phyloP scores from a whole-genome alignment of 1,140 invertebrate genomes.

The Eulimnadia texana region DNA sequence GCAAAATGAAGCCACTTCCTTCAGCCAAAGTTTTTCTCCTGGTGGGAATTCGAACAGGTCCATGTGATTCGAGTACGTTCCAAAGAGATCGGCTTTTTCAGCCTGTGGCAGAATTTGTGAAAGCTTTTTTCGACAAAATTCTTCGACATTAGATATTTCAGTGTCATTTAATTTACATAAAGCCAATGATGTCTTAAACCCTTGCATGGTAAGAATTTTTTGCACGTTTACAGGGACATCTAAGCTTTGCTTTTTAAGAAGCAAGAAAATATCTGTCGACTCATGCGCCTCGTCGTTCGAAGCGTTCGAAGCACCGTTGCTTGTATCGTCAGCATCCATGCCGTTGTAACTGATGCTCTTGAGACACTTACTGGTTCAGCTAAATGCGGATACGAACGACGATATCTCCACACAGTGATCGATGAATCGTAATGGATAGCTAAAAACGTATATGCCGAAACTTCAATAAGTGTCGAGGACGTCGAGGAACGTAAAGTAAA shows the following conservation, averaged over 20 bases:
- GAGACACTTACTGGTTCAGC: too few species aligned
- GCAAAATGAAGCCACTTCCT: not conserved
- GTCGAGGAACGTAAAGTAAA: too few species aligned
- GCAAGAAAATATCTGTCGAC: not conserved
- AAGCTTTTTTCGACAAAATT: not conserved
- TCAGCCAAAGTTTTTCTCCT: not conserved
- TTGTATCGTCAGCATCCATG: not conserved
- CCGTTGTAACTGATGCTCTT: too few species aligned
- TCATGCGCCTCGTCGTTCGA: too few species aligned
- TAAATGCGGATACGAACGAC: too few species aligned
- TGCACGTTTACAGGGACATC: not conserved
- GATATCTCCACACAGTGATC: too few species aligned
- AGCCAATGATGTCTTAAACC: not conserved
- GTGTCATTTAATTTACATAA: not conserved
- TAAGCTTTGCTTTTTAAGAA: not conserved
- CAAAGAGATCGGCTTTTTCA: not conserved
- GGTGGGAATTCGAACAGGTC: not conserved
- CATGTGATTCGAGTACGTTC: not conserved
- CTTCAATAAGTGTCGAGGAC: too few species aligned
- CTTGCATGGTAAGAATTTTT: not conserved
- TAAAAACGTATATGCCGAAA: too few species aligned
- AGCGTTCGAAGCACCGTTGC: too few species aligned
- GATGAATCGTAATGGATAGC: too few species aligned
- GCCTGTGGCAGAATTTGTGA: not conserved
- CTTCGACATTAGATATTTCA: not conserved